phyloP scores from a whole-genome alignment of 2,888 invertebrate species.

The Tipula lateralis region DNA sequence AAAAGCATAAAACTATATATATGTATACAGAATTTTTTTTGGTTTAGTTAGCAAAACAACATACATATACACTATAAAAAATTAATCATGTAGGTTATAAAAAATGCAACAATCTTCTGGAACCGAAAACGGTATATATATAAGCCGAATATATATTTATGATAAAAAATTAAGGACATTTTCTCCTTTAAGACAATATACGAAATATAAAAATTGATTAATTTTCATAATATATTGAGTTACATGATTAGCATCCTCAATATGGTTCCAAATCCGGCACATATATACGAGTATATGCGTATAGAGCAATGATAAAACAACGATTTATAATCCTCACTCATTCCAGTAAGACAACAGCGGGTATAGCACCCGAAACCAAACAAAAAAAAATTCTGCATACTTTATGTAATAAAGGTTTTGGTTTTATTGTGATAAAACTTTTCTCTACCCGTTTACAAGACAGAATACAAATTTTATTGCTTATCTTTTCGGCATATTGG shows the following conservation, averaged over 20 bases:
- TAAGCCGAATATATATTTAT: background rate
- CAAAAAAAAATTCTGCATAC: background rate
- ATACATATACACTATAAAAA: background rate
- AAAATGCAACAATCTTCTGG: background rate
- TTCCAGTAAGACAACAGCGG: background rate
- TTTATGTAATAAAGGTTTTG: background rate
- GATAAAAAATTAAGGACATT: background rate
- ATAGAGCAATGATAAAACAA: background rate
- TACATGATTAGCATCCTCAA: background rate
- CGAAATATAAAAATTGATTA: background rate
- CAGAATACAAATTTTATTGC: background rate
- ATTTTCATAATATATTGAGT: background rate
- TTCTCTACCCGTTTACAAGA: background rate
- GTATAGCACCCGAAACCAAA: background rate
- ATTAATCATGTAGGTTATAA: background rate
- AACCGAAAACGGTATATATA: background rate
- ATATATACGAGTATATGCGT: background rate
- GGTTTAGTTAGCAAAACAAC: slow-evolving; percentile 3
- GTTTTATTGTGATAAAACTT: background rate
- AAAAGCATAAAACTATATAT: no score
- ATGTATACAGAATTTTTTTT: background rate
- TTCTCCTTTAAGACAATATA: background rate
- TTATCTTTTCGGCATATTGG: background rate
- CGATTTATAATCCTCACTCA: background rate
- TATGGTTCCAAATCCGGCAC: background rate